Percentiles rank a stretch among this genome's conserved stretches.
phyloP scores from a whole-genome alignment of 2,113 vertebrate genomes.

The Struthidea cinerea region DNA sequence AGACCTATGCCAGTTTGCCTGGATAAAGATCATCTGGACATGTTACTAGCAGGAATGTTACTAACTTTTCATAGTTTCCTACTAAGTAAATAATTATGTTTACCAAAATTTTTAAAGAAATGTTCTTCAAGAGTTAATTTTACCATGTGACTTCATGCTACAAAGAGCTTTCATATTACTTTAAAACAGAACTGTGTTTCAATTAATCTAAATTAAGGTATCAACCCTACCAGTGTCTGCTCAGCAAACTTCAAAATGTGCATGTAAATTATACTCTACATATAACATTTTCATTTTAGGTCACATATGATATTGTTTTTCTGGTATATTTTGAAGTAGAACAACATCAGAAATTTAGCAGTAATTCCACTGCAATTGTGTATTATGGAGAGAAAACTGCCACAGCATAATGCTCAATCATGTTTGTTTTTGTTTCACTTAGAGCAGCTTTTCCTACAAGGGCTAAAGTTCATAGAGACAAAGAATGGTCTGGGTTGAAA shows the following conservation, averaged over 20 bases:
- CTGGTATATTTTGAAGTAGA: background rate
- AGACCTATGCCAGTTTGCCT: background rate
- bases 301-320: background rate
- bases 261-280: background rate
- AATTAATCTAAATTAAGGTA: background rate
- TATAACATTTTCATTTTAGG: background rate
- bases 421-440: background rate
- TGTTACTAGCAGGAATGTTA: background rate
- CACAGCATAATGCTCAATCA: background rate
- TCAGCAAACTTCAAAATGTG: background rate
- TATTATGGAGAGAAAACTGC: background rate
- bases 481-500: background rate
- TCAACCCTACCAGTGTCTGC: background rate
- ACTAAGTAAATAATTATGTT: background rate
- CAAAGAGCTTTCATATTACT: background rate
- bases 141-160: background rate
- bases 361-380: background rate
- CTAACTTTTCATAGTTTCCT: background rate
- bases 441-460: background rate
- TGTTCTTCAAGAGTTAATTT: background rate
- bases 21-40: background rate
- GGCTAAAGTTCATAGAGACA: background rate
- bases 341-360: background rate
- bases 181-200: background rate
- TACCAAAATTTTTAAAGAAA: background rate